Base-by-base conservation (phyloP, 2,797 vertebrate species). In the Botia kubotai region DNA sequence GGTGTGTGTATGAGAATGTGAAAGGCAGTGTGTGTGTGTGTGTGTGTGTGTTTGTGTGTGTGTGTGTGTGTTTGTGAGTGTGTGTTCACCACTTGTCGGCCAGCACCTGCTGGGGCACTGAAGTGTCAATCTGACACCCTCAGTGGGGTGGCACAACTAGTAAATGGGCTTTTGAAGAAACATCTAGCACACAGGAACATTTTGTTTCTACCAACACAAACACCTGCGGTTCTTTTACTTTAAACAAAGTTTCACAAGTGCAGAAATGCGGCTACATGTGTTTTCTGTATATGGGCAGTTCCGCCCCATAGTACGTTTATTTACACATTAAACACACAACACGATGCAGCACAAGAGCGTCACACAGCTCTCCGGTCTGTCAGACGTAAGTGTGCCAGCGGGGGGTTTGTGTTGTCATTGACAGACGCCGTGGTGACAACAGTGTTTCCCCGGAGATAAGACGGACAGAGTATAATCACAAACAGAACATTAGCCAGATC, bases 251-350 rank as follows among this genome's bases (percentile, higher is more conserved):
- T 82, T 81, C 72, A 21, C 33, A 60, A 67, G 52, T 68, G 68
- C 66, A 62, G 39, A 53, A 66, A 58, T 43, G 65, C 4, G 43
- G 29, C 53, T 63, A 69, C 67, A 0, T 19, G 57, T 71, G 75
- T 68, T 39, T 73, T 23, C 39, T 53, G 73, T 19, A 67, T 10
- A 14, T 16, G 58, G 72, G 75, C 48, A 39, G 33, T 50, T 19
- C 66, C 12, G 66, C 74, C 69, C 66, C 72, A 72, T 69, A 73
- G 82, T 46, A 5, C 39, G 76, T 85, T 77, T 87, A 85, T 85
- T 87, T 85, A 85, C 79, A 85, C 83, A 55, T 74, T 83, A 83
- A 87, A 82, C 70, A 70, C 52, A 79, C 21, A 65, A 74, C 73
- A 83, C 81, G 79, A 75, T 66, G 2, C 69, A 58, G 50, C 33